phyloP scores from a whole-genome alignment of 2,888 invertebrate genomes.

The Lochmaea crataegi region DNA sequence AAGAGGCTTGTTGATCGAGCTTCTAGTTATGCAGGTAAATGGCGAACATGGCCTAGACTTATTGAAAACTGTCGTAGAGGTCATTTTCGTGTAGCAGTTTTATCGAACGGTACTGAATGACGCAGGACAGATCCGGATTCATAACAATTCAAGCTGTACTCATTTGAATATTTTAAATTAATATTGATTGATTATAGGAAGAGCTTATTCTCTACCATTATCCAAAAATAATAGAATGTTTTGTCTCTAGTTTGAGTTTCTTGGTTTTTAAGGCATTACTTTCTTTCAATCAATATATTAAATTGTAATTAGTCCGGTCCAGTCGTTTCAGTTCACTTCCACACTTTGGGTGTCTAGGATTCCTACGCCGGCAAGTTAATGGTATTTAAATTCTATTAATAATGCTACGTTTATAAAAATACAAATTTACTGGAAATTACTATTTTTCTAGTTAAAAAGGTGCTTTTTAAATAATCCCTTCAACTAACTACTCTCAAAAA shows the following conservation, averaged over 20 bases:
- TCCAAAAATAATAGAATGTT: no score
- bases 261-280: no score
- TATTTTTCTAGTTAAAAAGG: neutral
- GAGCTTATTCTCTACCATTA: no score
- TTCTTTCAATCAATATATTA: neutral
- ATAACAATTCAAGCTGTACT: neutral
- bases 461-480: neutral
- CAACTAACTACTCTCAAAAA: neutral
- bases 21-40: conserved; percentile 53
- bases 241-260: no score
- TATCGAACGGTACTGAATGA: conserved; percentile 43
- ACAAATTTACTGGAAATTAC: neutral
- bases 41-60: conserved; percentile 43
- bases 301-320: neutral
- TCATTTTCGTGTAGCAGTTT: conserved; percentile 48
- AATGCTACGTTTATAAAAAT: neutral
- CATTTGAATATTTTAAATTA: neutral
- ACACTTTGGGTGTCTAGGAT: neutral
- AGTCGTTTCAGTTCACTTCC: neutral
- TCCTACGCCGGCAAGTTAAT: neutral
- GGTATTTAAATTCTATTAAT: neutral
- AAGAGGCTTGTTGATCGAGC: conserved; percentile 45
- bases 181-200: no score
- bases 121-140: conserved; percentile 22
- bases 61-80: conserved; percentile 42